These are phyloP conservation scores for Rhagoletis zephyria DNA, from an alignment of 1,140 invertebrate genomes.

Conservation along the genomic window DNA sequence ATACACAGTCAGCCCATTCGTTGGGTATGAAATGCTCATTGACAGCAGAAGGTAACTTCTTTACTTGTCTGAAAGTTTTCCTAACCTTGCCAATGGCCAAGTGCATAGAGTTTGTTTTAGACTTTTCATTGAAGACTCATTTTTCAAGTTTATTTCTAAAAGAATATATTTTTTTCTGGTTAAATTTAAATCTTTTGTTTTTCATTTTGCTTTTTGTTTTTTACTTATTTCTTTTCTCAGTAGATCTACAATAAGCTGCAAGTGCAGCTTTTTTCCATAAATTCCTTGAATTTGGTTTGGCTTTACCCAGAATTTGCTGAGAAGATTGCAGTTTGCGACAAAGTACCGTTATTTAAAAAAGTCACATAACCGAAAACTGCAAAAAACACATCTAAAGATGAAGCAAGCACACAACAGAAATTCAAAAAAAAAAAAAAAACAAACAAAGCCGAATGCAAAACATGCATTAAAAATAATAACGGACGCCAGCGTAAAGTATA, in stretches of 20 bases:
- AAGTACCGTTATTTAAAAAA: slow-evolving; percentile 40
- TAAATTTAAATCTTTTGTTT: not conserved
- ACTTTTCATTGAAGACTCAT: not conserved
- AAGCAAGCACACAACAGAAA: not conserved
- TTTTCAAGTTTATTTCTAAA: slow-evolving; percentile 1
- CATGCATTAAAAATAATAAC: not conserved
- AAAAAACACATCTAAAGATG: not conserved
- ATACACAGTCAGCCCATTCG: not conserved
- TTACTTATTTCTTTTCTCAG: not conserved
- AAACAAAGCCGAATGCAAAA: not conserved
- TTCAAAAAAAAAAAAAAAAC: not conserved
- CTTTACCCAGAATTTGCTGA: slow-evolving; percentile 3
- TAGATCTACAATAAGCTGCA: not conserved
- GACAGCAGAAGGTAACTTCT: not conserved
- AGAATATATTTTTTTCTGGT: not conserved
- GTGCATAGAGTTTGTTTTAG: not conserved
- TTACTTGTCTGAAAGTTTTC: not conserved
- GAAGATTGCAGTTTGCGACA: slow-evolving; percentile 36
- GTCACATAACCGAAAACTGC: not conserved
- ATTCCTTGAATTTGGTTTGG: not conserved
- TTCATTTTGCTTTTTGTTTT: not conserved
- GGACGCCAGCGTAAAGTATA: not conserved
- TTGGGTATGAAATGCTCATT: not conserved
- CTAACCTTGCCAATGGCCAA: slow-evolving; percentile 35
- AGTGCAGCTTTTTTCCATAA: not conserved